Conservation (phyloP, 2,888 invertebrate species). For the Trissolcus japonicus region DNA sequence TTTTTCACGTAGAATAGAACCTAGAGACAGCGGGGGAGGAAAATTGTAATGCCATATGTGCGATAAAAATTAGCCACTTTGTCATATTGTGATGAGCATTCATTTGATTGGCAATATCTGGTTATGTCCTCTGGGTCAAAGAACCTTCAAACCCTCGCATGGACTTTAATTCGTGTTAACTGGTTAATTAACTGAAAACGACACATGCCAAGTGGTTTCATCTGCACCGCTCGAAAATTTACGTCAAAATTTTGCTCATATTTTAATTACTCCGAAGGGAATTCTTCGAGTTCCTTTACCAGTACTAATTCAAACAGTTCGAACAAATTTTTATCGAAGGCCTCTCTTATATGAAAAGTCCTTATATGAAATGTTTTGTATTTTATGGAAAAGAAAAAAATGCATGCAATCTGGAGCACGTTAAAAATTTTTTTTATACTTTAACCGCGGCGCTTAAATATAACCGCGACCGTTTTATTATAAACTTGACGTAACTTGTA, state of each 20-base stretch:
- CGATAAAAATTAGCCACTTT: neutral
- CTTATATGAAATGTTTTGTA: too few relatives aligned
- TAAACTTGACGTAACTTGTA: slow-evolving; percentile 26
- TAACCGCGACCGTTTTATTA: slow-evolving; percentile 34
- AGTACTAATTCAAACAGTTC: too few relatives aligned
- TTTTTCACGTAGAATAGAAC: neutral
- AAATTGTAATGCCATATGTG: neutral
- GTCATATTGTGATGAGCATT: neutral
- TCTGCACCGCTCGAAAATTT: too few relatives aligned
- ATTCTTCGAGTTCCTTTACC: too few relatives aligned
- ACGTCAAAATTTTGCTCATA: too few relatives aligned
- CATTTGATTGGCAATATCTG: slow-evolving; percentile 16
- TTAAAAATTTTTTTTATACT: too few relatives aligned
- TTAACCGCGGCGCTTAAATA: too few relatives aligned
- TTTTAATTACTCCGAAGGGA: too few relatives aligned
- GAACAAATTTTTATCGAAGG: too few relatives aligned
- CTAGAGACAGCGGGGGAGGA: too few relatives aligned
- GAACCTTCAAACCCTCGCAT: slow-evolving; percentile 16
- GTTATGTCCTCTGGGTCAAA: slow-evolving; percentile 13
- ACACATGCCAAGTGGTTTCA: slow-evolving; percentile 18
- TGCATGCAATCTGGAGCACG: slow-evolving; percentile 24
- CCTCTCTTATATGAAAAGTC: too few relatives aligned
- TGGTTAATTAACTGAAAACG: slow-evolving; percentile 39
- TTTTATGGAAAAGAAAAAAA: too few relatives aligned
- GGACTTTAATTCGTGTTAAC: slow-evolving; percentile 35